Conservation (phyloP, 2,888 invertebrate species). For the Alloplasta piceator region DNA sequence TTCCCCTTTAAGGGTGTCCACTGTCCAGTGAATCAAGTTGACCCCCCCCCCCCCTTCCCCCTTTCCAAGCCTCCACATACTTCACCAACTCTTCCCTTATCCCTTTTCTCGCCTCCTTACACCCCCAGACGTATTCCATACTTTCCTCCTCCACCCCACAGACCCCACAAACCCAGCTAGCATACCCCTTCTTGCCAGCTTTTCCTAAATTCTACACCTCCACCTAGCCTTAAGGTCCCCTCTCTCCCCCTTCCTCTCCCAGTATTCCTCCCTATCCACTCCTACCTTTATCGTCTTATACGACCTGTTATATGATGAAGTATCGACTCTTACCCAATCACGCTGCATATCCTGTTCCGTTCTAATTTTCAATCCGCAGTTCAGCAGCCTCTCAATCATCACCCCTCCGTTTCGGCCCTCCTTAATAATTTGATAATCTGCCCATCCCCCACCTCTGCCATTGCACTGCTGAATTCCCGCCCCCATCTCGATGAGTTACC, state of each 20-base stretch:
- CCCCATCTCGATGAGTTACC: background rate
- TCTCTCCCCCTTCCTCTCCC: background rate
- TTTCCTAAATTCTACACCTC: conserved; percentile 24
- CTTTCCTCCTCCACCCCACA: conserved; percentile 9
- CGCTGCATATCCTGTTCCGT: conserved; percentile 16
- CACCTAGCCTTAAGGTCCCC: conserved; percentile 8
- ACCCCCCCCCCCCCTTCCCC: background rate
- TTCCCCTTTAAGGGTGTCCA: background rate
- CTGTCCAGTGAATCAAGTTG: background rate
- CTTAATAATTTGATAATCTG: background rate
- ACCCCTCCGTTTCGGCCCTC: too few relatives aligned
- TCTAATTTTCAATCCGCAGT: background rate
- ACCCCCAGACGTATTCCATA: conserved; percentile 7
- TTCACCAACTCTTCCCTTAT: background rate
- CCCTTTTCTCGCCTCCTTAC: background rate
- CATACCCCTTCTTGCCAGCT: background rate
- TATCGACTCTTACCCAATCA: conserved; percentile 7
- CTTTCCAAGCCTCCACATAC: background rate
- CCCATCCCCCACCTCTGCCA: background rate
- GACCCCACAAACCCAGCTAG: background rate
- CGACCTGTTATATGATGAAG: background rate
- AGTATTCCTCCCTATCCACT: conserved; percentile 6
- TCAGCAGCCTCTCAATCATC: background rate
- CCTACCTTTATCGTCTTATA: background rate
- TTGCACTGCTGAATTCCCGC: background rate